A percentile compares a stretch with the other conserved stretches of the same genome.
Evolutionary conservation across 2,888 invertebrate genomes (phyloP).

Genomic region (Prenolepis imparis): DNA sequence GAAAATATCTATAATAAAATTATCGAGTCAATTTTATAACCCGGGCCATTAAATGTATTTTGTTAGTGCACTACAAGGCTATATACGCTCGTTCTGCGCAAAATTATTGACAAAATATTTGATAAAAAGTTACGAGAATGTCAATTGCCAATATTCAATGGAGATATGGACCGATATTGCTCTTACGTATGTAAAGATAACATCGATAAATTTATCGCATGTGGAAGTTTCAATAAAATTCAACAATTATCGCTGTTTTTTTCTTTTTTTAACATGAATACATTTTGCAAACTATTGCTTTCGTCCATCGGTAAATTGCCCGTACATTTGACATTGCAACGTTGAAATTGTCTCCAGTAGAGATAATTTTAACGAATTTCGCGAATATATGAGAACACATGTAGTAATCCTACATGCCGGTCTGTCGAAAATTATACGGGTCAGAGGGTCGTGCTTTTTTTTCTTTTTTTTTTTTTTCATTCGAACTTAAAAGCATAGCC

Average conservation of each 20-base stretch:
- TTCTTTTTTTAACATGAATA: background rate
- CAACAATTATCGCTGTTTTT: background rate
- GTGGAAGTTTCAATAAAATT: background rate
- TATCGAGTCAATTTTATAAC: slow-evolving; percentile 30
- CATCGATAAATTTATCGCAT: background rate
- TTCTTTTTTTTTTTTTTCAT: slow-evolving; percentile 18
- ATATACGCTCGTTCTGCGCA: background rate
- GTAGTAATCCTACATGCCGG: slow-evolving; percentile 7
- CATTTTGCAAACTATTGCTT: background rate
- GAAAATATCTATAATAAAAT: slow-evolving; percentile 39
- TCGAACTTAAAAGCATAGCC: slow-evolving; percentile 34
- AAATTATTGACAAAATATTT: background rate
- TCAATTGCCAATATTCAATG: background rate
- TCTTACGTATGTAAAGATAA: background rate
- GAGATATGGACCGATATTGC: background rate
- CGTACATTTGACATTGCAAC: slow-evolving; percentile 9
- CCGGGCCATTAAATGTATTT: background rate
- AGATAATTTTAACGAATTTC: slow-evolving; percentile 21
- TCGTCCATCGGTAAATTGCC: background rate
- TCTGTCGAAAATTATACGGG: slow-evolving; percentile 58
- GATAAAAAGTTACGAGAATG: background rate
- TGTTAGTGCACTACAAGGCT: background rate
- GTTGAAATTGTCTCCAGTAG: slow-evolving; percentile 5
- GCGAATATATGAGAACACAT: slow-evolving; percentile 11
- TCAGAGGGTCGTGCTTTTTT: slow-evolving; percentile 16